Evolutionary conservation across 2,797 vertebrate species (phyloP).

Genomic region (Sebastolobus alascanus): DNA sequence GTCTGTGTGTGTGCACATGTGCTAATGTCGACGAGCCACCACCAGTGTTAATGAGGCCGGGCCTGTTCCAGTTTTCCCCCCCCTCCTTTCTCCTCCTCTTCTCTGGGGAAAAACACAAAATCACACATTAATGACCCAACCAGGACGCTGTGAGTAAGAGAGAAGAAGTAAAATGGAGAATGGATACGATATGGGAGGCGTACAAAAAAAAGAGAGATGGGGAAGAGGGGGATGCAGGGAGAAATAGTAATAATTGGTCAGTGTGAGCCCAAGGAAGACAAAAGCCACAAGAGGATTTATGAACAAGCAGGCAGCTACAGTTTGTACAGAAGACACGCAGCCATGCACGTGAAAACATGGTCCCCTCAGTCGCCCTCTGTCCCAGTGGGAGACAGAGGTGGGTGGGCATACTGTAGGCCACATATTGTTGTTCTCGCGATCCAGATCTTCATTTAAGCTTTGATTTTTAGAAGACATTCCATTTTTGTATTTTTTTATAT

Average conservation of each 20-base stretch:
- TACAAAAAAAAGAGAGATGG: constrained; percentile 7
- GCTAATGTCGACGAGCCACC: constrained; percentile 45
- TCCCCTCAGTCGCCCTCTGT: constrained; percentile 14
- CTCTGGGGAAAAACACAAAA: constrained; percentile 64
- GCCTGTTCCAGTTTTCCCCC: constrained; percentile 21
- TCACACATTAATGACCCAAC: constrained; percentile 66
- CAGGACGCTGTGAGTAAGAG: constrained; percentile 53
- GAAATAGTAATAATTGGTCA: constrained; percentile 60
- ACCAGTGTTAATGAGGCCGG: constrained; percentile 64
- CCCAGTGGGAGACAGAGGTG: constrained; percentile 30
- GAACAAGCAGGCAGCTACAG: constrained; percentile 35
- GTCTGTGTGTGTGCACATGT: constrained; percentile 12
- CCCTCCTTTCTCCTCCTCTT: constrained; percentile 11
- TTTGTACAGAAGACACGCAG: constrained; percentile 15
- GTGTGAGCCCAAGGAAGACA: constrained; percentile 20
- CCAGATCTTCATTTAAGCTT: constrained; percentile 2
- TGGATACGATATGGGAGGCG: constrained; percentile 9
- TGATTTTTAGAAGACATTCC: neutral
- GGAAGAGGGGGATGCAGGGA: constrained; percentile 17
- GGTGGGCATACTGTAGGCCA: constrained; percentile 2
- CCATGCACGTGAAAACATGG: constrained; percentile 26
- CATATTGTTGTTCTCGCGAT: constrained; percentile 1
- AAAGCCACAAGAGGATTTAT: constrained; percentile 36
- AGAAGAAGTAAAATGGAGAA: constrained; percentile 28
- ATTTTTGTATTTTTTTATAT: neutral